These are phyloP conservation scores for Stomorhina lunata DNA, from an alignment of 2,888 invertebrate species.

Conservation along the genomic window DNA sequence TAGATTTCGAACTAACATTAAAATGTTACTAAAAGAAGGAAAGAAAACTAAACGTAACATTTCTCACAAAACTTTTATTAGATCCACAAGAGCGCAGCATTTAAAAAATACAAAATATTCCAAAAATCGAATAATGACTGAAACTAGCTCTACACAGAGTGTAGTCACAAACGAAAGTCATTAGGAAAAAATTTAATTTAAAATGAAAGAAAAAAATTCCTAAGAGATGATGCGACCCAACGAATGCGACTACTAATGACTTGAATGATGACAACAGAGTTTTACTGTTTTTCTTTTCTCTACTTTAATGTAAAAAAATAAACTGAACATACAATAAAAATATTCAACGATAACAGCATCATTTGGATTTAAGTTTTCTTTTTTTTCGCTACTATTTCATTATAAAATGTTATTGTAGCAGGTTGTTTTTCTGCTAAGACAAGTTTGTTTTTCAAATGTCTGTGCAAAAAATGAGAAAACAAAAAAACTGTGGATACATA, in stretches of 20 bases:
- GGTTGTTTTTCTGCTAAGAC: constrained; percentile 46
- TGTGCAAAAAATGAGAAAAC: too few relatives aligned
- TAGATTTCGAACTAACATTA: too few relatives aligned
- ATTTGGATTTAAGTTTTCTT: background rate
- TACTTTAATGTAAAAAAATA: background rate
- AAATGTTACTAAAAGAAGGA: too few relatives aligned
- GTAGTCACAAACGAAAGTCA: too few relatives aligned
- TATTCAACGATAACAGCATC: background rate
- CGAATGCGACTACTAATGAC: background rate
- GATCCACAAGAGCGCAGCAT: too few relatives aligned
- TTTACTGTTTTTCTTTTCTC: constrained; percentile 21
- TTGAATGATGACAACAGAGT: constrained; percentile 16
- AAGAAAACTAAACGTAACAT: too few relatives aligned
- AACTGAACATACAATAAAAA: background rate
- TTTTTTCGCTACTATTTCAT: background rate
- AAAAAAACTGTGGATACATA: background rate
- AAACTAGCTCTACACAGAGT: background rate
- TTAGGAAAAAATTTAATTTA: constrained; percentile 22
- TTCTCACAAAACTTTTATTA: too few relatives aligned
- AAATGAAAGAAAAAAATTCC: too few relatives aligned
- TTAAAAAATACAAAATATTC: too few relatives aligned
- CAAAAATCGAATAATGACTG: background rate
- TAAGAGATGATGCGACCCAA: constrained; percentile 36
- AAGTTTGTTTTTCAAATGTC: constrained; percentile 35
- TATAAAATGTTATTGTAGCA: constrained; percentile 36